Percentiles rank a stretch among this genome's conserved stretches.
Conservation (phyloP, 1,140 invertebrate genomes). For the Leptoteleia sp. region DNA sequence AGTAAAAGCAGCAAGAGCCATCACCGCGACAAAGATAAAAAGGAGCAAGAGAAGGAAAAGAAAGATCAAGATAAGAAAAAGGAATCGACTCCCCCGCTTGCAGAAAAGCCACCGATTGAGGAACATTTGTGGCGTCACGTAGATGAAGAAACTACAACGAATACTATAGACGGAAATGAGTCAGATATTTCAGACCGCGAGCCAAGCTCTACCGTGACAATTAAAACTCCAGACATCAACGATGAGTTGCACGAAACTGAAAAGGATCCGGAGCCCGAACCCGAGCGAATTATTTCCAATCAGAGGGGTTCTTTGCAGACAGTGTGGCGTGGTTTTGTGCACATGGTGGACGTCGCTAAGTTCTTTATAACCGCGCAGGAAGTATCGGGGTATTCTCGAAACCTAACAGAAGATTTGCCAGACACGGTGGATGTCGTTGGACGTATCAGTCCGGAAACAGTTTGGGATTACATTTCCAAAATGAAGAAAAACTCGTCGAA, state of each 20-base stretch:
- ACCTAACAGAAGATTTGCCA: slow-evolving; percentile 87
- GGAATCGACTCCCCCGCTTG: slow-evolving; percentile 38
- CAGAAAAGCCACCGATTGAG: slow-evolving; percentile 73
- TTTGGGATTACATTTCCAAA: slow-evolving; percentile 96
- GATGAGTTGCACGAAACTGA: slow-evolving; percentile 74
- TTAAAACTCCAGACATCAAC: slow-evolving; percentile 82
- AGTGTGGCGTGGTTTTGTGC: slow-evolving; percentile 93
- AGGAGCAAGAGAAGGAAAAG: slow-evolving; percentile 61
- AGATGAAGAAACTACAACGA: slow-evolving; percentile 77
- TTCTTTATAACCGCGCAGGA: slow-evolving; percentile 92
- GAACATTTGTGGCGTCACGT: slow-evolving; percentile 79
- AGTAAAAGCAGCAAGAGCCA: slow-evolving; percentile 63
- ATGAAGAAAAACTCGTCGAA: slow-evolving; percentile 93
- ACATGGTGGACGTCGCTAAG: slow-evolving; percentile 94
- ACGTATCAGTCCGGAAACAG: slow-evolving; percentile 92
- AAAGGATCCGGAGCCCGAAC: slow-evolving; percentile 69
- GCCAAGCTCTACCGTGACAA: slow-evolving; percentile 83
- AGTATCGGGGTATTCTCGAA: slow-evolving; percentile 87
- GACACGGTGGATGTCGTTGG: slow-evolving; percentile 94
- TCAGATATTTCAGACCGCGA: slow-evolving; percentile 81
- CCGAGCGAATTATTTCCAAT: slow-evolving; percentile 35
- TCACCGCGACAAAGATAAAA: slow-evolving; percentile 68
- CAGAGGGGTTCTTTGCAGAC: slow-evolving; percentile 74
- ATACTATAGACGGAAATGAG: slow-evolving; percentile 79
- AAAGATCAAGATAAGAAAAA: slow-evolving; percentile 69